A percentile compares a stretch with the other conserved stretches of the same genome.
These are phyloP conservation scores for Eurytoma adleriae DNA, from an alignment of 2,888 invertebrate species.

Conservation along the genomic window DNA sequence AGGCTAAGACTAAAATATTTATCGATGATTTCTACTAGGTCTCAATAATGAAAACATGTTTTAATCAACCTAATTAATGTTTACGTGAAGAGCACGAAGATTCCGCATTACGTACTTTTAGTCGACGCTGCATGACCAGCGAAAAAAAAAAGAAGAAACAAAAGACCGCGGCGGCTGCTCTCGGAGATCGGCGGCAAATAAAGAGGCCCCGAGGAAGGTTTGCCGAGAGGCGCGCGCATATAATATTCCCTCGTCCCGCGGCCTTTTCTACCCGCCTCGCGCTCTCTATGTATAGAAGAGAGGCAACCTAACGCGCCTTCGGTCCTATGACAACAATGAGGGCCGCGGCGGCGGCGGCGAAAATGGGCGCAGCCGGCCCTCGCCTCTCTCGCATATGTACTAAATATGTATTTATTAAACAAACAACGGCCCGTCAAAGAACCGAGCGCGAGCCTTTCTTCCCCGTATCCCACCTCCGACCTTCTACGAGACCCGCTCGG, in stretches of 20 bases:
- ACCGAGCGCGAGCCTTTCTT: slow-evolving; percentile 52
- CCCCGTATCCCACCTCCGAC: neutral
- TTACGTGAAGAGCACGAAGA: too few relatives aligned
- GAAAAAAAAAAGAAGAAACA: neutral
- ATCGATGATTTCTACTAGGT: too few relatives aligned
- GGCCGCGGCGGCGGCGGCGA: slow-evolving; percentile 60
- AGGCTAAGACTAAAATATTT: too few relatives aligned
- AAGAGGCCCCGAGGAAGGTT: slow-evolving; percentile 45
- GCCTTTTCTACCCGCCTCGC: slow-evolving; percentile 33
- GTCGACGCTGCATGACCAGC: neutral
- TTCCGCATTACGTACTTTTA: too few relatives aligned
- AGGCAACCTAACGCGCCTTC: slow-evolving; percentile 60
- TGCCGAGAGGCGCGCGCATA: slow-evolving; percentile 21
- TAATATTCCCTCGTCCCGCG: slow-evolving; percentile 33
- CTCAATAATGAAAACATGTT: too few relatives aligned
- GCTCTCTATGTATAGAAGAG: slow-evolving; percentile 35
- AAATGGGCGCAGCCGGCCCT: slow-evolving; percentile 72
- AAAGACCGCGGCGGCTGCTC: neutral
- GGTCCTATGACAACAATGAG: slow-evolving; percentile 74
- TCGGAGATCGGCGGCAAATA: slow-evolving; percentile 51
- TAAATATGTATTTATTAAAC: slow-evolving; percentile 75
- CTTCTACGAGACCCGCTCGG: too few relatives aligned
- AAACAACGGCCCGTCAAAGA: slow-evolving; percentile 69
- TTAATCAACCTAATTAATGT: too few relatives aligned
- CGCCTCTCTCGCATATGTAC: slow-evolving; percentile 63